Evolutionary conservation across 1,140 invertebrate genomes (phyloP).

Genomic region (Drosophila mayri): DNA sequence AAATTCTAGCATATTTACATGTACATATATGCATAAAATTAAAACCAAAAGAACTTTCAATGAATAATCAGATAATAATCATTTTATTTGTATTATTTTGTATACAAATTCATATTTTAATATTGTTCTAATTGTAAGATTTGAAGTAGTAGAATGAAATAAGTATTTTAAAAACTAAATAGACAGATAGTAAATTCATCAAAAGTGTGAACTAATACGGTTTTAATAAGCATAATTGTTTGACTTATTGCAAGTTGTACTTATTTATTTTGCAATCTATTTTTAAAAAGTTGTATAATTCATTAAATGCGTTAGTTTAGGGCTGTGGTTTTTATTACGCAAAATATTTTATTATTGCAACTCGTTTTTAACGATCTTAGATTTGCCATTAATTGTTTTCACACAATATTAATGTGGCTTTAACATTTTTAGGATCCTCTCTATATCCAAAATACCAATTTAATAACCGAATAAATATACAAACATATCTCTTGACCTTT

Average conservation of each 20-base stretch:
- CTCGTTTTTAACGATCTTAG: not conserved
- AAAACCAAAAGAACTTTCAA: not conserved
- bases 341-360: no score
- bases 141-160: no score
- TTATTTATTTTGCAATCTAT: no score
- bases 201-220: no score
- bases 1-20: no score
- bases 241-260: no score
- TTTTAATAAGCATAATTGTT: no score
- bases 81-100: not conserved
- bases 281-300: no score
- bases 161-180: not conserved
- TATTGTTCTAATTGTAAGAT: not conserved
- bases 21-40: no score
- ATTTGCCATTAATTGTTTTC: not conserved
- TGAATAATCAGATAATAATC: not conserved
- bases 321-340: no score
- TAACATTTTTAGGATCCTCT: not conserved
- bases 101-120: not conserved
- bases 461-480: not conserved
- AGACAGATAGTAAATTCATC: not conserved
- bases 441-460: not conserved
- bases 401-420: not conserved
- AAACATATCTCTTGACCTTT: no score
- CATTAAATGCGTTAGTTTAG: no score